Evolutionary conservation across 1,140 invertebrate genomes (phyloP).

Genomic region (Solen grandis): DNA sequence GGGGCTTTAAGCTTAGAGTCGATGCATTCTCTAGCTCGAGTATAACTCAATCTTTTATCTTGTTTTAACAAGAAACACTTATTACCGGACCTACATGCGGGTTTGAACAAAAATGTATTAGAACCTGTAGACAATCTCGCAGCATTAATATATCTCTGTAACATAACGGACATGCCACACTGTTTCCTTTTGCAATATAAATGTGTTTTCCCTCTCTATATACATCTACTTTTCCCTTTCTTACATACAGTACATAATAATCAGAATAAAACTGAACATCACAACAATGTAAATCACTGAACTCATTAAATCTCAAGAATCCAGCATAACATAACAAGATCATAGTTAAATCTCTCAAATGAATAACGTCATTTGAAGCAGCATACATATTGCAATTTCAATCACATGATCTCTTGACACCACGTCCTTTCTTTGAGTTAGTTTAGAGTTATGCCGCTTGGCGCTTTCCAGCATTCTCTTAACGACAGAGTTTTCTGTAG

Average conservation of each 20-base stretch:
- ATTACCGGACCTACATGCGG: too few relatives aligned
- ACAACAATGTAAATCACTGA: conserved; percentile 43
- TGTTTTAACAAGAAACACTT: too few relatives aligned
- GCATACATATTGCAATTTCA: conserved; percentile 45
- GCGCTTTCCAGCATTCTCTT: conserved; percentile 12
- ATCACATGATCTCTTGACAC: conserved; percentile 17
- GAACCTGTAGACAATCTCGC: too few relatives aligned
- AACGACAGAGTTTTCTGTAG: conserved; percentile 26
- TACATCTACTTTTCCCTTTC: conserved; percentile 51
- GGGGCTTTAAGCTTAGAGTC: too few relatives aligned
- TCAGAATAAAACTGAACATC: conserved; percentile 42
- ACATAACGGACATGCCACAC: conserved; percentile 50
- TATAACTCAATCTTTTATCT: background rate
- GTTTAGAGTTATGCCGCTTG: conserved; percentile 34
- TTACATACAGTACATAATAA: conserved; percentile 24
- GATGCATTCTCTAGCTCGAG: background rate
- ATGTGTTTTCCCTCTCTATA: conserved; percentile 46
- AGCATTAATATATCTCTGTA: conserved; percentile 20
- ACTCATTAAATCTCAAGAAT: conserved; percentile 52
- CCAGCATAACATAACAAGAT: conserved; percentile 49
- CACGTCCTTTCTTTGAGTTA: conserved; percentile 46
- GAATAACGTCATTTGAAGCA: conserved; percentile 3
- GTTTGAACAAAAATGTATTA: background rate
- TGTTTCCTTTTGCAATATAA: conserved; percentile 19
- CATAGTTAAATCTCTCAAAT: too few relatives aligned